Conservation (phyloP, 2,888 invertebrate genomes). For the Diplazon laetatorius region DNA sequence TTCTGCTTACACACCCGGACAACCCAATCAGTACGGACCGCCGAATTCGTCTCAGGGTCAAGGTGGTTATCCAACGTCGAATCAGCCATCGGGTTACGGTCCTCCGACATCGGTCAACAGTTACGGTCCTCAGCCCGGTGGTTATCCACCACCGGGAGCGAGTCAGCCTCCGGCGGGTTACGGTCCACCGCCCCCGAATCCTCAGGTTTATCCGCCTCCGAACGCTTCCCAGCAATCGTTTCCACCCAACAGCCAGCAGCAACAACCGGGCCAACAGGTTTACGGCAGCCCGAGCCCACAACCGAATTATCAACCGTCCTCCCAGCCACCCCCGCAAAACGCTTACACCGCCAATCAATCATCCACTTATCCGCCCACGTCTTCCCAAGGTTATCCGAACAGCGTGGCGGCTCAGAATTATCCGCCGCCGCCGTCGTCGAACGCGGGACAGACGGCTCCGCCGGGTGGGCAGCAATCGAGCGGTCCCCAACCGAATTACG, state of each 20-base stretch:
- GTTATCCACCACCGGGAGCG: slow-evolving; percentile 86
- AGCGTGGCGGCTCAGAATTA: slow-evolving; percentile 79
- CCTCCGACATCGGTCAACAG: slow-evolving; percentile 79
- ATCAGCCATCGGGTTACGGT: slow-evolving; percentile 83
- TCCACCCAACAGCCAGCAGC: slow-evolving; percentile 81
- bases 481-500: slow-evolving; percentile 82
- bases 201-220: slow-evolving; percentile 87
- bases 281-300: slow-evolving; percentile 83
- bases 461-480: slow-evolving; percentile 83
- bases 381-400: slow-evolving; percentile 83
- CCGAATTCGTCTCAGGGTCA: slow-evolving; percentile 86
- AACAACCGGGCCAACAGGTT: slow-evolving; percentile 72
- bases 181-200: slow-evolving; percentile 87
- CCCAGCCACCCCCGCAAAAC: slow-evolving; percentile 77
- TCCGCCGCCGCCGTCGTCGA: slow-evolving; percentile 84
- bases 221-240: slow-evolving; percentile 82
- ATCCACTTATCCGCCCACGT: slow-evolving; percentile 83
- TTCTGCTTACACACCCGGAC: slow-evolving; percentile 81
- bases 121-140: slow-evolving; percentile 81
- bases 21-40: slow-evolving; percentile 87
- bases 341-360: slow-evolving; percentile 79
- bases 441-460: slow-evolving; percentile 75
- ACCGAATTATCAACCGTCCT: slow-evolving; percentile 77
- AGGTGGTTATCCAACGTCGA: slow-evolving; percentile 86
- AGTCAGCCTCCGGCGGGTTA: slow-evolving; percentile 85